Base-by-base conservation (phyloP, 2,113 vertebrate species). In the Electrona antarctica region DNA sequence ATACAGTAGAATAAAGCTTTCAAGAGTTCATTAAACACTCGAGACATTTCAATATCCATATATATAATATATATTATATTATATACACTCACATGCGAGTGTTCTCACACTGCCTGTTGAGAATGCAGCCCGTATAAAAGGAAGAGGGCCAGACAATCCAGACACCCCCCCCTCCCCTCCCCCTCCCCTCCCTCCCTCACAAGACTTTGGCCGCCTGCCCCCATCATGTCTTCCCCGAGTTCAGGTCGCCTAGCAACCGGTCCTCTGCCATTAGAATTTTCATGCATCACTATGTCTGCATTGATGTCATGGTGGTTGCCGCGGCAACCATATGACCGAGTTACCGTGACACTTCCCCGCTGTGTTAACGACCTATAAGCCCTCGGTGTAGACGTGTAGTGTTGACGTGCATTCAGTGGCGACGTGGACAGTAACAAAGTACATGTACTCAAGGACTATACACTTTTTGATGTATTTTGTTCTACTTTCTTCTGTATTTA, bases 301-400 rank as follows among this genome's bases (percentile, higher is more conserved):
- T 87, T 94, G 93, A 95, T 94, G 93, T 95, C 93, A 96, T 7
- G 1, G n/a, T n/a, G n/a, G 94, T 96, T 94, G 88, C 94, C 87
- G 80, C 72, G 65, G 94, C 91, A 94, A 96, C 95, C 92, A 94
- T 95, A 94, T 90, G 92, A 92, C 91, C 73, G 78, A 91, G 89
- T 91, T 93, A 90, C 84, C 83, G 82, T 89, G 91, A 93, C 91
- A 92, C 90, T 91, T 90, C 10, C 67, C 57, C 8, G 50, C 89
- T 77, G 73, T 77, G 73, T 87, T 91, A 90, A 73, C 75, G 33
- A 41, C 5, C 33, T 41, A 41, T 41, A 41, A 6, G 5, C 3
- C 33, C 33, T 41, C 33, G n/a, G n/a, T n/a, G n/a, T n/a, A n/a
- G n/a, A n/a, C 33, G 5, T 41, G 2, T 41, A 4, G 33, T 41